Percentiles rank a stretch among this genome's conserved stretches.
Evolutionary conservation across 2,888 invertebrate genomes (phyloP).

Genomic region (Drosophila pegasa): DNA sequence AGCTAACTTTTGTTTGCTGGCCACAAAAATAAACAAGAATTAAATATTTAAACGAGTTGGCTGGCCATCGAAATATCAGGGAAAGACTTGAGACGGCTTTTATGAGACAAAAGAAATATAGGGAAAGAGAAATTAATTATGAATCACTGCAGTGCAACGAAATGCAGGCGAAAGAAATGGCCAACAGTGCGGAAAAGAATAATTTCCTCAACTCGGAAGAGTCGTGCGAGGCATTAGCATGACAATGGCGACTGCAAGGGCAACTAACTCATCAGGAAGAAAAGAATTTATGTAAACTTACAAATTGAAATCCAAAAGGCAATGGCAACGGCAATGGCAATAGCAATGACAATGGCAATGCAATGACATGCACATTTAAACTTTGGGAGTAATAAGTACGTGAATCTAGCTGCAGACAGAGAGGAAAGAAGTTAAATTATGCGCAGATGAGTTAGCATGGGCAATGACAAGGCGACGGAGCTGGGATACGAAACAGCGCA

Average conservation of each 20-base stretch:
- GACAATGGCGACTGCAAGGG: constrained; percentile 61
- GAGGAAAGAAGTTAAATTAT: constrained; percentile 81
- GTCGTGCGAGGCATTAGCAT: constrained; percentile 59
- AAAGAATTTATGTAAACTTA: constrained; percentile 72
- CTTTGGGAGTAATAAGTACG: constrained; percentile 22
- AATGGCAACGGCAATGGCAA: constrained; percentile 48
- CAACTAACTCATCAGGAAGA: constrained; percentile 73
- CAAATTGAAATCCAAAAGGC: constrained; percentile 73
- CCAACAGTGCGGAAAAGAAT: constrained; percentile 61
- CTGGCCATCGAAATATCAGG: constrained; percentile 26
- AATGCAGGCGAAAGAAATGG: constrained; percentile 9
- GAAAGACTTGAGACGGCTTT: constrained; percentile 19
- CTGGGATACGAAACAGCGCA: constrained; percentile 18
- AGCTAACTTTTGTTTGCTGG: constrained; percentile 47
- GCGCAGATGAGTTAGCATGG: constrained; percentile 85
- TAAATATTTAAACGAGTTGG: constrained; percentile 45
- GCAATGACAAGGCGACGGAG: constrained; percentile 63
- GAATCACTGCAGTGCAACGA: constrained; percentile 59
- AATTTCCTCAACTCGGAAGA: constrained; percentile 38
- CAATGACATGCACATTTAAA: constrained; percentile 78
- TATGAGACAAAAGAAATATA: constrained; percentile 10
- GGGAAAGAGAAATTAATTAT: constrained; percentile 67
- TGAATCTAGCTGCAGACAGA: constrained; percentile 19
- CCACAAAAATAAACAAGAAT: constrained; percentile 34
- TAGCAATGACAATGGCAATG: constrained; percentile 56